Base-by-base conservation (phyloP, 2,888 invertebrate species). In the Dryobota labecula region DNA sequence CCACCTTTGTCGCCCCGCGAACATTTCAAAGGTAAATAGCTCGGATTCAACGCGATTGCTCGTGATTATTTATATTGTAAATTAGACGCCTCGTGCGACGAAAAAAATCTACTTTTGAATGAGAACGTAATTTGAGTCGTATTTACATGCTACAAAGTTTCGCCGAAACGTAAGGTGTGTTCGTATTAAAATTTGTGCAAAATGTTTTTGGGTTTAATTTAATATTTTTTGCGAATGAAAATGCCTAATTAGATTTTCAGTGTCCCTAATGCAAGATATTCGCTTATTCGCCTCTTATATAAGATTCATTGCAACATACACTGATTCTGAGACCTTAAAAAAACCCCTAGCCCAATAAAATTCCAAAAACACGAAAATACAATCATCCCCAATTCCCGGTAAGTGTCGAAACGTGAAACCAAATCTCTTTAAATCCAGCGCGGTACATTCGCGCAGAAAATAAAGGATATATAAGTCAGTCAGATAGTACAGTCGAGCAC, bases 41-140 rank as follows among this genome's bases (percentile, higher is more conserved):
- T 87, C 82, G 85, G 88, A 90, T 90, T 88, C 88, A 89, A 86
- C 84, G 76, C 86, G 86, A 92, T 91, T 90, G 90, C 88, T 87
- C 86, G 83, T 91, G 87, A 91, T 91, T 92, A 91, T 92, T 92
- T 92, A 87, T 92, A 92, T 92, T 93, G 90, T 91, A 90, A 91
- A 91, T 91, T 90, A 91, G 80, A 84, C 64, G 67, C 61, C 61
- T 72, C 77, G 74, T 80, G 66, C 68, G 77, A 74, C 64, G 66
- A 78, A 83, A 83, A 82, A 83, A 80, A 63, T 74, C 73, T 68
- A 76, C 76, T 84, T 80, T 78, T 84, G 82, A 85, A 86, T 85
- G 80, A 76, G 70, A 76, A 71, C 64, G 78, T 80, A 81, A 86
- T 87, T 84, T 78, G 73, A 75, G 76, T 47, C 70, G 43, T 78